These are phyloP conservation scores for Bradypodion pumilum DNA, from an alignment of 2,797 vertebrate species.

Conservation along the genomic window DNA sequence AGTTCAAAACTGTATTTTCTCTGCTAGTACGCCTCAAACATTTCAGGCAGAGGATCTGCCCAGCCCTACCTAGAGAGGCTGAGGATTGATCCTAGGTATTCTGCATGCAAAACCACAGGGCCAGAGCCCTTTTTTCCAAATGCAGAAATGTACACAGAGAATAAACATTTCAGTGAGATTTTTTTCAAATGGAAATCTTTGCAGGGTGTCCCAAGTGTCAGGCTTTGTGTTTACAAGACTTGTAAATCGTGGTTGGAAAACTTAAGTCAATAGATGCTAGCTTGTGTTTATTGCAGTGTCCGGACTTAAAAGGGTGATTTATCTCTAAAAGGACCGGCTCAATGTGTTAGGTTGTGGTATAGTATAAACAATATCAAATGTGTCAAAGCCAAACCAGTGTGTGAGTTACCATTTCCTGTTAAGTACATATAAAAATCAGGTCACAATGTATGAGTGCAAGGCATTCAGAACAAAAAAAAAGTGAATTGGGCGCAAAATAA, in stretches of 20 bases:
- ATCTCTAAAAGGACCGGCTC: neutral
- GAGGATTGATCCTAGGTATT: neutral
- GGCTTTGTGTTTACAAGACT: neutral
- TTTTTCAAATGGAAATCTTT: neutral
- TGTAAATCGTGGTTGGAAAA: neutral
- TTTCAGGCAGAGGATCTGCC: neutral
- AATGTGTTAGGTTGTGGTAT: neutral
- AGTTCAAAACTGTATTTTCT: neutral
- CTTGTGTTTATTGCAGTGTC: neutral
- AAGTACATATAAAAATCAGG: neutral
- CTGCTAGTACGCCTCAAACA: neutral
- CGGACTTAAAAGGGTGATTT: neutral
- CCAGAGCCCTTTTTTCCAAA: neutral
- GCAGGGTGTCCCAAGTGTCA: neutral
- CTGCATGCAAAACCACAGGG: neutral
- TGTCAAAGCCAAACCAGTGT: neutral
- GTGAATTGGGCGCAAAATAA: neutral
- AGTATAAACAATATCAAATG: slow-evolving; percentile 6
- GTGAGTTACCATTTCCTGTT: neutral
- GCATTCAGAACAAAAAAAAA: slow-evolving; percentile 1
- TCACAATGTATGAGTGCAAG: neutral
- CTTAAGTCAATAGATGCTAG: slow-evolving; percentile 13
- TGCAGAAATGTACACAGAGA: neutral
- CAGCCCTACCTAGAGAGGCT: neutral
- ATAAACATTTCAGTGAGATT: neutral